Percentiles rank a stretch among this genome's conserved stretches.
These are phyloP conservation scores for Trichopria drosophilae DNA, from an alignment of 2,888 invertebrate genomes.

Conservation along the genomic window DNA sequence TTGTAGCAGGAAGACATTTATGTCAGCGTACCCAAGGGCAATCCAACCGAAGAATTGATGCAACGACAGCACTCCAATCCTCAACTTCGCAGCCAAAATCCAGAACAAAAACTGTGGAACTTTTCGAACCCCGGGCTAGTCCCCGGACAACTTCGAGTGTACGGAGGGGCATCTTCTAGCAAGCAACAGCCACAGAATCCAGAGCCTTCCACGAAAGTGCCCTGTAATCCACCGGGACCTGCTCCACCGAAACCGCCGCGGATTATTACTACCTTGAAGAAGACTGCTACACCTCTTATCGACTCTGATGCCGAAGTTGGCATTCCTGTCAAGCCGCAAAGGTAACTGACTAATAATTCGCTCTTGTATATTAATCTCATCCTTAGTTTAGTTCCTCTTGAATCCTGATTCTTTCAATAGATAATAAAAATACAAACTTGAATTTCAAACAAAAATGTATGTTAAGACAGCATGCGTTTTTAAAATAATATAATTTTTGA, in stretches of 20 bases:
- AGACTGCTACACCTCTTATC: slow-evolving; percentile 38
- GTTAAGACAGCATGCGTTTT: too few relatives aligned
- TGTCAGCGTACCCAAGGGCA: slow-evolving; percentile 10
- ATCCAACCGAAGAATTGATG: too few relatives aligned
- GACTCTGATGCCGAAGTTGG: slow-evolving; percentile 27
- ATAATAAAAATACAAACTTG: too few relatives aligned
- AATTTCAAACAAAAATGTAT: too few relatives aligned
- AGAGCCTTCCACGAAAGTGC: slow-evolving; percentile 6
- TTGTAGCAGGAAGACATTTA: too few relatives aligned
- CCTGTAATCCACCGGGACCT: slow-evolving; percentile 31
- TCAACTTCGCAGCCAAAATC: slow-evolving; percentile 14
- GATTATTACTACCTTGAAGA: slow-evolving; percentile 49
- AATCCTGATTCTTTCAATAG: too few relatives aligned
- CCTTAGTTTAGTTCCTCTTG: too few relatives aligned
- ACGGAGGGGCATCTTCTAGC: slow-evolving; percentile 19
- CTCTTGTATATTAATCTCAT: background rate
- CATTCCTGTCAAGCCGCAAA: background rate
- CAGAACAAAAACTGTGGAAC: slow-evolving; percentile 27
- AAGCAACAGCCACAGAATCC: slow-evolving; percentile 5
- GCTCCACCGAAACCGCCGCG: slow-evolving; percentile 51
- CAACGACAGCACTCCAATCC: slow-evolving; percentile 52
- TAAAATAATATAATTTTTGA: too few relatives aligned
- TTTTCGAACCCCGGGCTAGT: slow-evolving; percentile 1
- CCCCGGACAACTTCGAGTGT: slow-evolving; percentile 1
- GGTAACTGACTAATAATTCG: background rate